These are phyloP conservation scores for Sitta europaea DNA, from an alignment of 2,113 vertebrate genomes.

Conservation along the genomic window DNA sequence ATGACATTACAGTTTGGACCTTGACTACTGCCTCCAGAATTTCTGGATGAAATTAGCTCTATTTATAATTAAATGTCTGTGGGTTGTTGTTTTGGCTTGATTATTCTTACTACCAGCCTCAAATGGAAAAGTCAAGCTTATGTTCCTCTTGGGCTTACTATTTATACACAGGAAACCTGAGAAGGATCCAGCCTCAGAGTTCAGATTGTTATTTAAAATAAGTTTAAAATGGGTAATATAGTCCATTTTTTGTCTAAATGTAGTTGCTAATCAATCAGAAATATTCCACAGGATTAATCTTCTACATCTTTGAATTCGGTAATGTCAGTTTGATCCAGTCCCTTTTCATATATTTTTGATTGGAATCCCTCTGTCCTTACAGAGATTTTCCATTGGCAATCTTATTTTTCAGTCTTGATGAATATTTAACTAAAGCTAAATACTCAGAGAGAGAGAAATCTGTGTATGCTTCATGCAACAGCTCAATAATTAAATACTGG, in stretches of 20 bases:
- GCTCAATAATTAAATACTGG: neutral
- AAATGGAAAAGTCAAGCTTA: neutral
- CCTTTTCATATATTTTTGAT: neutral
- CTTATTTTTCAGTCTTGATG: neutral
- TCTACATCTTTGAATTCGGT: neutral
- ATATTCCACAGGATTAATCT: neutral
- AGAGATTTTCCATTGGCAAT: neutral
- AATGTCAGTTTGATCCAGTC: neutral
- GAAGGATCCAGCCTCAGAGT: neutral
- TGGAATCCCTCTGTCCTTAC: neutral
- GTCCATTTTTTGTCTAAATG: neutral
- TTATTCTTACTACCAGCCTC: neutral
- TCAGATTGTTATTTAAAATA: neutral
- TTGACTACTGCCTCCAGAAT: neutral
- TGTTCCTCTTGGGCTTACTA: neutral
- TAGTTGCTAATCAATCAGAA: neutral
- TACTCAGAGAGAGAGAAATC: neutral
- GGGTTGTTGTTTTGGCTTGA: neutral
- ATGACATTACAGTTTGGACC: neutral
- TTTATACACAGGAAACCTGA: neutral
- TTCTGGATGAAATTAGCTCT: neutral
- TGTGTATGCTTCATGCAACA: neutral
- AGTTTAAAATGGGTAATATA: neutral
- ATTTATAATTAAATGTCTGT: neutral
- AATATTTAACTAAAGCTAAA: neutral